These are phyloP conservation scores for Chaetura pelagica DNA, from an alignment of 2,113 vertebrate species.

Conservation along the genomic window DNA sequence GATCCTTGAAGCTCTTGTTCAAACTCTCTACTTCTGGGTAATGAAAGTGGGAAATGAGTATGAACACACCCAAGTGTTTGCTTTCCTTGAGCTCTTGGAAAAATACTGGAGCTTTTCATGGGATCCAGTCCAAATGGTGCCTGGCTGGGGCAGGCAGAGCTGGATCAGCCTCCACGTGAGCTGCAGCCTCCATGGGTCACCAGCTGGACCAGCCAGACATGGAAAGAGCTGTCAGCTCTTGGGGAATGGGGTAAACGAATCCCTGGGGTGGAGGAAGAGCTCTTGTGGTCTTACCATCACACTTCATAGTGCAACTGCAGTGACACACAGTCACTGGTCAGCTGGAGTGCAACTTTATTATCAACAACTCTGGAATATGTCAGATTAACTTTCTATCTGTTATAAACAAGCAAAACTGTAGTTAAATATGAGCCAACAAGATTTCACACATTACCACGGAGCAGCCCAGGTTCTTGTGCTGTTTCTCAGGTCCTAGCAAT, in stretches of 20 bases:
- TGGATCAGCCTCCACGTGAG: fast-evolving
- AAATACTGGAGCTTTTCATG: not conserved
- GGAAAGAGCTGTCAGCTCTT: not conserved
- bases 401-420: not conserved
- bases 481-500: not conserved
- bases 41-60: not conserved
- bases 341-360: not conserved
- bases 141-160: not conserved
- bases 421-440: not conserved
- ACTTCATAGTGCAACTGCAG: not conserved
- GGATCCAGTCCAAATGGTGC: not conserved
- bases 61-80: not conserved
- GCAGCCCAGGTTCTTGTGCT: not conserved
- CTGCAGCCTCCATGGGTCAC: not conserved
- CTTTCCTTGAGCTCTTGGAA: not conserved
- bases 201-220: not conserved
- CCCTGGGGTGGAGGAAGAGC: not conserved
- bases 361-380: fast-evolving
- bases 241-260: fast-evolving
- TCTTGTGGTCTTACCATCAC: not conserved
- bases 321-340: not conserved
- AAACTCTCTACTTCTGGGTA: not conserved
- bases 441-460: not conserved
- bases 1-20: not conserved
- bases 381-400: not conserved